These are phyloP conservation scores for Microtus agrestis DNA, from an alignment of 2,797 vertebrate species.

Conservation along the genomic window DNA sequence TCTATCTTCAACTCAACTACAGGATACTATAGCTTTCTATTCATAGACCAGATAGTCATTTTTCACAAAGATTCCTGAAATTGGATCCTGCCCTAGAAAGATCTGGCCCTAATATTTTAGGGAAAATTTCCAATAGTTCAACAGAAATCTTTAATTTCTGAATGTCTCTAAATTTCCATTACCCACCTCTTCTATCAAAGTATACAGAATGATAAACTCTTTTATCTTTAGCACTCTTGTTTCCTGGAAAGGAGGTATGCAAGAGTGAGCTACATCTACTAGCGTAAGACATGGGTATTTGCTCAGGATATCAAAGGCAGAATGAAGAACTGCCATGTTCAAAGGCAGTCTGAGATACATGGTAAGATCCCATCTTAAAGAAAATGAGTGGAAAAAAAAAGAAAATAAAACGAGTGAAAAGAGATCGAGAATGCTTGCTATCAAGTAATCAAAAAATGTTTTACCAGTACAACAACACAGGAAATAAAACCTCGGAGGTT, in stretches of 20 bases:
- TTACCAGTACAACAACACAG: conserved; percentile 44
- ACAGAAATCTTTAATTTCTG: conserved; percentile 50
- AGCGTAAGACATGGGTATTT: neutral
- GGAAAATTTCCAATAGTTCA: conserved; percentile 42
- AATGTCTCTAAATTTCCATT: conserved; percentile 25
- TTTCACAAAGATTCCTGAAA: conserved; percentile 21
- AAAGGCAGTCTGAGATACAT: neutral
- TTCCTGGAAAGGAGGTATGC: neutral
- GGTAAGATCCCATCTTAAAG: neutral
- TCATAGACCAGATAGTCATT: conserved; percentile 19
- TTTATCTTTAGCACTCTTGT: neutral
- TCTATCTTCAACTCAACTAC: neutral
- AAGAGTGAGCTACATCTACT: neutral
- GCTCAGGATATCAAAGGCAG: neutral
- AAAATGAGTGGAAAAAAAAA: neutral
- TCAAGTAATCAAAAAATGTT: conserved; percentile 41
- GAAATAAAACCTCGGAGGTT: conserved; percentile 35
- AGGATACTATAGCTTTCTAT: neutral
- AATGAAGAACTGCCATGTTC: neutral
- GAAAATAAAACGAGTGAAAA: neutral
- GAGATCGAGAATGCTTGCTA: conserved; percentile 52
- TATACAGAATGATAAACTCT: conserved; percentile 38
- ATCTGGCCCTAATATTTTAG: neutral
- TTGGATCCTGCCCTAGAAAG: neutral
- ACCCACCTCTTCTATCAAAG: neutral